These are phyloP conservation scores for Sesamia nonagrioides DNA, from an alignment of 1,140 invertebrate genomes.

Conservation along the genomic window DNA sequence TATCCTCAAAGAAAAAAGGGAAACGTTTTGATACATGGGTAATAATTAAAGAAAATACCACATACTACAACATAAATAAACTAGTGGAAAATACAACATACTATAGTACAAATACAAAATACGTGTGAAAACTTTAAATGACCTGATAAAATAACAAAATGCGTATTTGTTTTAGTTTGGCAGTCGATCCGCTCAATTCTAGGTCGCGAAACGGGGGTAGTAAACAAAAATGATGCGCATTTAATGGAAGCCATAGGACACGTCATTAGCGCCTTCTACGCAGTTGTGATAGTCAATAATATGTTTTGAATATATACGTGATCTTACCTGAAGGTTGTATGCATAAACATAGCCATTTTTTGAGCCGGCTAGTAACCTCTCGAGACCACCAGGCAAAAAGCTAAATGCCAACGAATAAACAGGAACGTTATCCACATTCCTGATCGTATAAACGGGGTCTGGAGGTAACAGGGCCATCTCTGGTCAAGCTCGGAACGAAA, in stretches of 20 bases:
- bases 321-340: conserved; percentile 91
- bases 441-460: conserved; percentile 90
- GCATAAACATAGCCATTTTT: conserved; percentile 91
- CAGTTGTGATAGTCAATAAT: conserved; percentile 58
- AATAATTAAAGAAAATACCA: background rate
- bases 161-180: conserved; percentile 35
- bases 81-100: background rate
- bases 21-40: background rate
- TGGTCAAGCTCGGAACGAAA: conserved; percentile 85
- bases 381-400: conserved; percentile 86
- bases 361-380: conserved; percentile 90
- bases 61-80: background rate
- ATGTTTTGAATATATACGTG: conserved; percentile 68
- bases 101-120: too few species aligned
- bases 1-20: background rate
- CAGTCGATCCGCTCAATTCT: conserved; percentile 56
- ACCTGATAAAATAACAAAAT: conserved; percentile 30
- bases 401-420: conserved; percentile 90
- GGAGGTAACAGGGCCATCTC: conserved; percentile 86
- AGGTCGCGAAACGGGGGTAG: conserved; percentile 78
- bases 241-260: conserved; percentile 59
- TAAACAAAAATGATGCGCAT: conserved; percentile 75
- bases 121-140: background rate
- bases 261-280: conserved; percentile 54
- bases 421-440: conserved; percentile 90